A percentile compares a stretch with the other conserved stretches of the same genome.
Evolutionary conservation across 2,113 vertebrate species (phyloP).

Genomic region (Machaerirhynchus nigripectus): DNA sequence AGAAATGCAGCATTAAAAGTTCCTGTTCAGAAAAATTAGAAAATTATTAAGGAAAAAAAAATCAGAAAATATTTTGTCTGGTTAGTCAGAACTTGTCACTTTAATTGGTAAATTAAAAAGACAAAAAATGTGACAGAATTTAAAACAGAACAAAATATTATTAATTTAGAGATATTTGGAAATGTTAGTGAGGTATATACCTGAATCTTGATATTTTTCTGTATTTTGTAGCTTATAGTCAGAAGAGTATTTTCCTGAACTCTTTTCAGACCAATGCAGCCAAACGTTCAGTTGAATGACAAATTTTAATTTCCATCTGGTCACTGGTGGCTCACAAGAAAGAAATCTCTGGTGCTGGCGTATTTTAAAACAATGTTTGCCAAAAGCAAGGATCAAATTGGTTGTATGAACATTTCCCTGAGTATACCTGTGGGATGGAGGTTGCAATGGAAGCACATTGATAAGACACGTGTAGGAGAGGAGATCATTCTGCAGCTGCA

Average conservation of each 20-base stretch:
- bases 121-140: not conserved
- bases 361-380: not conserved
- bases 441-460: not conserved
- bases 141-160: not conserved
- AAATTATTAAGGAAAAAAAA: not conserved
- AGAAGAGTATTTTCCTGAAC: not conserved
- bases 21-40: not conserved
- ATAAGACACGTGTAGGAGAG: rapidly evolving
- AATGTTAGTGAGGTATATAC: not conserved
- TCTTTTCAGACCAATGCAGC: not conserved
- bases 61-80: not conserved
- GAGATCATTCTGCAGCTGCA: not conserved
- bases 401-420: not conserved
- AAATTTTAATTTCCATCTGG: not conserved
- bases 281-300: not conserved
- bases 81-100: not conserved
- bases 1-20: not conserved
- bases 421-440: not conserved
- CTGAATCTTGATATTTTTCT: not conserved
- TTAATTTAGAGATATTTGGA: not conserved
- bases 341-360: not conserved
- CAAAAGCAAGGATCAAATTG: not conserved
- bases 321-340: not conserved
- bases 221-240: not conserved
- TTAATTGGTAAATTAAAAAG: not conserved